Percentiles rank a stretch among this genome's conserved stretches.
Evolutionary conservation across 2,888 invertebrate genomes (phyloP).

Genomic region (Adelphocoris suturalis): DNA sequence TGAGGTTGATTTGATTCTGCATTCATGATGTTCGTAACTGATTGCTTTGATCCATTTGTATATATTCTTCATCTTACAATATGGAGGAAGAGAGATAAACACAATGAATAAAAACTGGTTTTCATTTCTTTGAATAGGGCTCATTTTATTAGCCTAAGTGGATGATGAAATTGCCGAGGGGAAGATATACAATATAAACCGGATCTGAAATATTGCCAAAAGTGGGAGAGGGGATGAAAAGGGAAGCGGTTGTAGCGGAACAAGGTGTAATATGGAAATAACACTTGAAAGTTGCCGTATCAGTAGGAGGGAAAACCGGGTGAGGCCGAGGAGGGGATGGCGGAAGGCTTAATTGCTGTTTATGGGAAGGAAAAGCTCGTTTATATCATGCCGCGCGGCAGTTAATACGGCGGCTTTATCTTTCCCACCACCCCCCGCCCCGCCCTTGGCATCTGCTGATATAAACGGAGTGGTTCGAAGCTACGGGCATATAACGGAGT

Average conservation of each 20-base stretch:
- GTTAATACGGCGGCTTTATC: conserved; percentile 71
- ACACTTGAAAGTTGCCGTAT: conserved; percentile 62
- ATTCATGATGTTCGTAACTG: too few relatives aligned
- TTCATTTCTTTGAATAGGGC: conserved; percentile 30
- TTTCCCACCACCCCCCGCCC: conserved; percentile 50
- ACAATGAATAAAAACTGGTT: not conserved
- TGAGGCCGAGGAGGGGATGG: conserved; percentile 41
- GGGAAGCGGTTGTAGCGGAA: conserved; percentile 48
- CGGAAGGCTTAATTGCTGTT: conserved; percentile 71
- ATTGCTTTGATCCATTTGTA: too few relatives aligned
- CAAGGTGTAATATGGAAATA: conserved; percentile 72
- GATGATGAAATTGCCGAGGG: conserved; percentile 34
- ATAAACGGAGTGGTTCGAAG: conserved; percentile 51
- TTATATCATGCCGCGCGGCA: conserved; percentile 71
- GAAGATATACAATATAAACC: conserved; percentile 26
- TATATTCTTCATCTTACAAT: too few relatives aligned
- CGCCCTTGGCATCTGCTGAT: conserved; percentile 69
- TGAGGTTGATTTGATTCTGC: too few relatives aligned
- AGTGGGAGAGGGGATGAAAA: not conserved
- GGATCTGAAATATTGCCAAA: conserved; percentile 52
- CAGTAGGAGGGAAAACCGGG: conserved; percentile 33
- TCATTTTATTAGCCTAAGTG: conserved; percentile 48
- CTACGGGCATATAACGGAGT: conserved; percentile 65
- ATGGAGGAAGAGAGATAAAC: not conserved
- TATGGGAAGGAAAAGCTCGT: conserved; percentile 72